Evolutionary conservation across 2,113 vertebrate species (phyloP), one percentile per base, ranked within the genome.

Genomic region (Xenopus borealis): DNA sequence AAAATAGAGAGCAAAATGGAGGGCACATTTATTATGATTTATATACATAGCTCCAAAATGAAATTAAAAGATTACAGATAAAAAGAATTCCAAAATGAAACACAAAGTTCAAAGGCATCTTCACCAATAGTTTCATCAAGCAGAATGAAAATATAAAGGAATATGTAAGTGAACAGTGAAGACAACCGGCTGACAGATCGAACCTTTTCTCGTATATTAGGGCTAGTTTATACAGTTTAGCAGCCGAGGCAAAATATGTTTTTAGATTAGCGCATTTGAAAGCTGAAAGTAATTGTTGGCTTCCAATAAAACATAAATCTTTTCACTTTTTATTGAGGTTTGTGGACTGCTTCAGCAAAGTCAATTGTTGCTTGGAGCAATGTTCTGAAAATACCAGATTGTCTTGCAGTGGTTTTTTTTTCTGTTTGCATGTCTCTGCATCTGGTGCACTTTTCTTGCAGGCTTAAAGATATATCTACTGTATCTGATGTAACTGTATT

Each of bases 301-400:
- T 76, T 76, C 69, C 73, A 69, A 76, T 69, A 76, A 69, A 69
- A 76, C 73, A 76, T 76, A 76, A 76, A 76, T 76, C 73, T 76
- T 58, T 66, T 76, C 3, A 66, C 46, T 69, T 76, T 76, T 76
- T 76, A 76, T 69, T 69, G 73, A 76, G 73, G 73, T 69, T 76
- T 69, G 73, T 57, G 73, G 66, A 27, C 58, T 76, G 66, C 66
- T 62, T 69, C 73, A 59, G 66, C 73, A 76, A 76, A 76, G 73
- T 76, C 73, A 76, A 76, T 76, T 76, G 73, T 76, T 76, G 73
- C 73, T 76, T 55, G 16, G 23, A 76, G 73, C 66, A 40, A 30
- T 69, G 73, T 69, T 50, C 59, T 76, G 73, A 69, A 76, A 76
- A 69, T 55, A 76, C 18, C 53, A 76, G 62, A 64, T 69, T 55